Evolutionary conservation across 2,113 vertebrate species (phyloP).

Genomic region (Hypanus sabinus): DNA sequence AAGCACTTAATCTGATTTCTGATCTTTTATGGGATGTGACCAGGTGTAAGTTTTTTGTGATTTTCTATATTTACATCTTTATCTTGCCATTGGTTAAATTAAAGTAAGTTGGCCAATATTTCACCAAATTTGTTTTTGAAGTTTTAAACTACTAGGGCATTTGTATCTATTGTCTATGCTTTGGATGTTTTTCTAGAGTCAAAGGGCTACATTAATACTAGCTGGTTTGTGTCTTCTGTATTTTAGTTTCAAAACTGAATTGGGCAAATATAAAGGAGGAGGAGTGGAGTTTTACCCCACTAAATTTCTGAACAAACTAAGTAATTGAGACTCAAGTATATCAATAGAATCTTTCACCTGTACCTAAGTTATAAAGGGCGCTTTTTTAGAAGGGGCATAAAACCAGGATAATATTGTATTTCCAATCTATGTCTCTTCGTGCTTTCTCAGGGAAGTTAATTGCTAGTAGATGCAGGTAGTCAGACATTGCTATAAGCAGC

Average conservation of each 20-base stretch:
- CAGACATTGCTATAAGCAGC: too few species aligned
- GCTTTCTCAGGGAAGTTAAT: not conserved
- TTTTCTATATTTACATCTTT: not conserved
- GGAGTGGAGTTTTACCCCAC: not conserved
- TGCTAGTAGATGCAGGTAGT: not conserved
- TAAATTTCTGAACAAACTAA: not conserved
- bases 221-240: too few species aligned
- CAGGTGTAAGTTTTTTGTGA: not conserved
- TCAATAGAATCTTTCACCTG: not conserved
- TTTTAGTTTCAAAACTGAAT: not conserved
- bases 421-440: not conserved
- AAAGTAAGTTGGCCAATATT: not conserved
- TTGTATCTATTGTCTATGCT: not conserved
- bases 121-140: not conserved
- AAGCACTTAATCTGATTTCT: not conserved
- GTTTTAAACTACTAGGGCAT: not conserved
- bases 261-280: not conserved
- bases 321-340: not conserved
- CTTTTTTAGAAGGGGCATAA: too few species aligned
- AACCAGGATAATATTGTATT: not conserved
- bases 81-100: not conserved
- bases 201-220: not conserved
- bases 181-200: not conserved
- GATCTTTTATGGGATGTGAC: not conserved
- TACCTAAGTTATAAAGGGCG: not conserved